These are phyloP conservation scores for Phalera bucephala DNA, from an alignment of 2,888 invertebrate species.

Conservation along the genomic window DNA sequence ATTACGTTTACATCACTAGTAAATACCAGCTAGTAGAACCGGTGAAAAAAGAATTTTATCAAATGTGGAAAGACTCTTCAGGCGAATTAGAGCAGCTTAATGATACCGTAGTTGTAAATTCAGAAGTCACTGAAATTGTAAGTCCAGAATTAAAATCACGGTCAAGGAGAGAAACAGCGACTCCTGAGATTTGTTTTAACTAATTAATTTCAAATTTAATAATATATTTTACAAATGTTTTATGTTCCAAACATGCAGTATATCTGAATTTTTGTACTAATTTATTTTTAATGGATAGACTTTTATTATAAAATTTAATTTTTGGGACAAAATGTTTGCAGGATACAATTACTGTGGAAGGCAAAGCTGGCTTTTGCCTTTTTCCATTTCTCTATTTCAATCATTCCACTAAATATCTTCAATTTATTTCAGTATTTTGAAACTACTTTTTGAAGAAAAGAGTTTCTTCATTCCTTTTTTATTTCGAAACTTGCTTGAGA, in stretches of 20 bases:
- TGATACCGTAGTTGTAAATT: slow-evolving; percentile 6
- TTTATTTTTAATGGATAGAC: slow-evolving; percentile 34
- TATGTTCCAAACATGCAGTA: slow-evolving; percentile 53
- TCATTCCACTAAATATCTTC: slow-evolving; percentile 20
- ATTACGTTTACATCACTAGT: slow-evolving; percentile 86
- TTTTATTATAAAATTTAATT: slow-evolving; percentile 14
- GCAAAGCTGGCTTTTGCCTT: slow-evolving; percentile 40
- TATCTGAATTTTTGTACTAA: slow-evolving; percentile 34
- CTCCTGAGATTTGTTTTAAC: slow-evolving; percentile 45
- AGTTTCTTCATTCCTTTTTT: slow-evolving; percentile 48
- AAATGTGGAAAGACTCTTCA: slow-evolving; percentile 78
- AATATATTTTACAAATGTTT: slow-evolving; percentile 56
- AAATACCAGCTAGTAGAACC: slow-evolving; percentile 78
- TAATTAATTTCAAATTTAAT: slow-evolving; percentile 26
- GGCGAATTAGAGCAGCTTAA: slow-evolving; percentile 17
- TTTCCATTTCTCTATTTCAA: slow-evolving; percentile 20
- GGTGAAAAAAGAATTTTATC: slow-evolving; percentile 83
- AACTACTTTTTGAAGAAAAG: slow-evolving; percentile 66
- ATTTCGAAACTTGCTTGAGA: slow-evolving; percentile 25
- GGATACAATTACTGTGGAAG: slow-evolving; percentile 29
- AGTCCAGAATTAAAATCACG: slow-evolving; percentile 2
- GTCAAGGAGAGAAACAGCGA: slow-evolving; percentile 18
- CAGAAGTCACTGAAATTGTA: slow-evolving; percentile 11
- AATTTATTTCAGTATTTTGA: slow-evolving; percentile 36
- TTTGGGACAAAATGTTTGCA: slow-evolving; percentile 16